Evolutionary conservation across 1,140 invertebrate species (phyloP).

Genomic region (Micrasema longulum): DNA sequence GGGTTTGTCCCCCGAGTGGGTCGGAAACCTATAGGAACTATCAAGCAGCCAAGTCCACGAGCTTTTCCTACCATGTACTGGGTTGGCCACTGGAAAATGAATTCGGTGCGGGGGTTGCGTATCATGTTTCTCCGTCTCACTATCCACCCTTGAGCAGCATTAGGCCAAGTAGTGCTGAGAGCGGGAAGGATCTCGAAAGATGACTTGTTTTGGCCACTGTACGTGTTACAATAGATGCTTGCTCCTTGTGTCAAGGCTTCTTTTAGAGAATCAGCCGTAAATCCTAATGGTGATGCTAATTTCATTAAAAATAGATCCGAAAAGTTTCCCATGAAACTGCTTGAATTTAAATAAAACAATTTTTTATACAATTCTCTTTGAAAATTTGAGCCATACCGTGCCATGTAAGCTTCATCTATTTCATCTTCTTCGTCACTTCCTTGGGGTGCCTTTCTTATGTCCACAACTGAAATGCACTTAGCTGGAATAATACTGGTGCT

Average conservation of each 20-base stretch:
- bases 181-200: conserved; percentile 74
- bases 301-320: conserved; percentile 70
- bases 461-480: conserved; percentile 64
- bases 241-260: conserved; percentile 69
- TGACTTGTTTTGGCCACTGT: conserved; percentile 59
- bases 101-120: conserved; percentile 68
- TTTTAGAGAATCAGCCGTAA: conserved; percentile 66
- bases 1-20: conserved; percentile 70
- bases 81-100: conserved; percentile 75
- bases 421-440: conserved; percentile 61
- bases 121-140: conserved; percentile 67
- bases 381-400: conserved; percentile 57
- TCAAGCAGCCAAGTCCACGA: conserved; percentile 74
- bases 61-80: conserved; percentile 74
- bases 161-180: conserved; percentile 75
- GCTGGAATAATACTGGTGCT: conserved; percentile 63
- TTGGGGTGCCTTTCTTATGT: conserved; percentile 57
- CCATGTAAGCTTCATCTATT: conserved; percentile 56
- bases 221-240: conserved; percentile 70
- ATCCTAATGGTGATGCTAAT: conserved; percentile 66
- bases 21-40: conserved; percentile 75
- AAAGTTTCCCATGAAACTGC: conserved; percentile 73
- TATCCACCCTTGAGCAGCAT: conserved; percentile 74
- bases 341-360: conserved; percentile 72
- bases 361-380: too few species aligned